Evolutionary conservation across 2,113 vertebrate species (phyloP).

Genomic region (Haplochromis burtoni): DNA sequence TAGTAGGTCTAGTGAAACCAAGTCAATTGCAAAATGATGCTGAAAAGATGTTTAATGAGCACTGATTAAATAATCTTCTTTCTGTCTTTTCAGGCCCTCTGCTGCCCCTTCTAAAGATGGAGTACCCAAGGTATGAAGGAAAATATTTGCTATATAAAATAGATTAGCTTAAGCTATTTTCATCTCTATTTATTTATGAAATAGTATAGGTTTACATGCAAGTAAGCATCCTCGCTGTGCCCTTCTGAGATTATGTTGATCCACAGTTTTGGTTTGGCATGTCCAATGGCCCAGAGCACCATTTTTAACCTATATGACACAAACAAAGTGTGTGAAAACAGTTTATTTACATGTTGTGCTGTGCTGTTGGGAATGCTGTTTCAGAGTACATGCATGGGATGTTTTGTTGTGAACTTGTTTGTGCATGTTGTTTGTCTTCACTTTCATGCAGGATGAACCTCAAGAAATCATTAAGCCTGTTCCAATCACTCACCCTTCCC

Average conservation of each 20-base stretch:
- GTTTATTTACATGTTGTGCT: not conserved
- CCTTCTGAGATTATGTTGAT: conserved; percentile 47
- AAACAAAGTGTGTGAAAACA: not conserved
- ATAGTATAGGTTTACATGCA: not conserved
- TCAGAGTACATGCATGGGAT: conserved; percentile 35
- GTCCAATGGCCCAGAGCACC: not conserved
- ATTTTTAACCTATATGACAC: not conserved
- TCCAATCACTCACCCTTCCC: conserved; percentile 79
- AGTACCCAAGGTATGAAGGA: conserved; percentile 75
- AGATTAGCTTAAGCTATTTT: not conserved
- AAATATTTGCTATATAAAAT: not conserved
- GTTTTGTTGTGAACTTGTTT: conserved; percentile 50
- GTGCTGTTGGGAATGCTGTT: conserved; percentile 3
- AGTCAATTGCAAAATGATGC: not conserved
- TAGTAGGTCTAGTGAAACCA: not conserved
- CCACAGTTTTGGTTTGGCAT: not conserved
- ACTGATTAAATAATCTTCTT: not conserved
- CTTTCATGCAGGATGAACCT: conserved; percentile 77
- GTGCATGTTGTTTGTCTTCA: conserved; percentile 68
- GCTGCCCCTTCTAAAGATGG: conserved; percentile 65
- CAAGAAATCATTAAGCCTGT: conserved; percentile 94
- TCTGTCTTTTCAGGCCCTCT: conserved; percentile 70
- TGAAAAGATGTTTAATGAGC: not conserved
- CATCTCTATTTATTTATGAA: not conserved
- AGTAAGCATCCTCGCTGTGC: not conserved